A percentile compares a stretch with the other conserved stretches of the same genome.
These are phyloP conservation scores for Petroica traversi DNA, from an alignment of 2,113 vertebrate genomes.

Conservation along the genomic window DNA sequence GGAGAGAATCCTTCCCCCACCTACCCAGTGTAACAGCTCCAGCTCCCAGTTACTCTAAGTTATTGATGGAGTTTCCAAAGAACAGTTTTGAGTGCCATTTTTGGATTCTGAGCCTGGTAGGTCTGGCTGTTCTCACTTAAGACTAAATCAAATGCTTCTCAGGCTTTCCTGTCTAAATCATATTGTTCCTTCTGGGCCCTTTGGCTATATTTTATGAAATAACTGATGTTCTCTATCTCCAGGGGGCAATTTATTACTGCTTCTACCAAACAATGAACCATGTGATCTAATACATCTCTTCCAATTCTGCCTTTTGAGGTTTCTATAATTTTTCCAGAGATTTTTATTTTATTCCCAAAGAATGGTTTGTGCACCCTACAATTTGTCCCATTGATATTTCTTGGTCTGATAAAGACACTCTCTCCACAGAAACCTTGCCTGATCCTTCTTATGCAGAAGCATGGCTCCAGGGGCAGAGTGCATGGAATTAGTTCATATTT, in stretches of 20 bases:
- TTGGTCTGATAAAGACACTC: not conserved
- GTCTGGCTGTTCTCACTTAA: not conserved
- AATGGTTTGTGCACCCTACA: not conserved
- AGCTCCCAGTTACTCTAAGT: not conserved
- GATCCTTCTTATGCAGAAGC: not conserved
- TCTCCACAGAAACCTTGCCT: not conserved
- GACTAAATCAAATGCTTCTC: slow-evolving; percentile 19
- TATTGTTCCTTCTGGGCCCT: not conserved
- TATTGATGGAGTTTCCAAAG: not conserved
- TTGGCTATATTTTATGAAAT: slow-evolving; percentile 27
- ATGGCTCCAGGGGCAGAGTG: not conserved
- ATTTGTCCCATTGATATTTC: not conserved
- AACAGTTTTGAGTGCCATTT: not conserved
- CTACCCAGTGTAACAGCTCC: not conserved
- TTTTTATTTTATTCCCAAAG: not conserved
- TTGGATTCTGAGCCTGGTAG: not conserved
- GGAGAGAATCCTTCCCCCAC: not conserved
- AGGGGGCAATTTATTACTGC: not conserved
- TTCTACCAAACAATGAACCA: not conserved
- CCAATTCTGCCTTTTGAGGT: not conserved
- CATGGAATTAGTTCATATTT: not conserved
- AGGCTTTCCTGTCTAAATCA: not conserved
- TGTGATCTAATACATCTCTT: not conserved
- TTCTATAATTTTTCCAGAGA: not conserved
- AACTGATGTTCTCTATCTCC: slow-evolving; percentile 1